A percentile compares a stretch with the other conserved stretches of the same genome.
These are phyloP conservation scores for Dascyllus trimaculatus DNA, from an alignment of 2,113 vertebrate genomes.

Conservation along the genomic window DNA sequence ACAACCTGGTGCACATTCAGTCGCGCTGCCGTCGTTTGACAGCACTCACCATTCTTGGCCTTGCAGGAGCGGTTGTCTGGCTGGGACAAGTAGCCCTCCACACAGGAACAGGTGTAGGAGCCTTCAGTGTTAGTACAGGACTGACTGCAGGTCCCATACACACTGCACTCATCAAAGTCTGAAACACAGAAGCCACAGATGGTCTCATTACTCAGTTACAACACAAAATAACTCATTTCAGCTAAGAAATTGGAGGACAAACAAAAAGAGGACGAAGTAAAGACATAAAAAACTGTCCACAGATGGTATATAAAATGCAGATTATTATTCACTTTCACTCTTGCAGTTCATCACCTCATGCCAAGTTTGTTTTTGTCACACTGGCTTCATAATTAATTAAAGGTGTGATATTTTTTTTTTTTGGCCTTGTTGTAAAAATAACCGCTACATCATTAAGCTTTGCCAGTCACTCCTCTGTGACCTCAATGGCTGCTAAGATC, in stretches of 20 bases:
- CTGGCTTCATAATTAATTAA: conserved; percentile 7
- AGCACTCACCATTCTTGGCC: conserved; percentile 92
- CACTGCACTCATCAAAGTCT: conserved; percentile 95
- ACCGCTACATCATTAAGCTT: neutral
- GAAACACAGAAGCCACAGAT: conserved; percentile 40
- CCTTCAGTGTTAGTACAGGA: conserved; percentile 93
- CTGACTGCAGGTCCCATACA: conserved; percentile 97
- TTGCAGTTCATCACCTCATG: neutral
- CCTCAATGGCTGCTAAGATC: neutral
- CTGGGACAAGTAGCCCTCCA: conserved; percentile 94
- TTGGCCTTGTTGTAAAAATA: conserved; percentile 7
- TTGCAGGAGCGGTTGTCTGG: conserved; percentile 98
- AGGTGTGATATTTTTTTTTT: neutral
- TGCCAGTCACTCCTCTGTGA: conserved; percentile 11
- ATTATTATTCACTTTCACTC: conserved; percentile 15
- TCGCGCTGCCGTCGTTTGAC: neutral
- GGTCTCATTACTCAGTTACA: conserved; percentile 6
- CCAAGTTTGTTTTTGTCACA: neutral
- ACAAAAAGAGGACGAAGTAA: neutral
- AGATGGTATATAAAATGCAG: conserved; percentile 4
- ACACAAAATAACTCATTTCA: neutral
- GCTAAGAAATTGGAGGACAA: conserved; percentile 1
- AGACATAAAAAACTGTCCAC: neutral
- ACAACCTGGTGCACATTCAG: neutral
- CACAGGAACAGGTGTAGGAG: conserved; percentile 92